Percentiles rank a stretch among this genome's conserved stretches.
phyloP scores from a whole-genome alignment of 2,113 vertebrate species.

The Isurus oxyrinchus region DNA sequence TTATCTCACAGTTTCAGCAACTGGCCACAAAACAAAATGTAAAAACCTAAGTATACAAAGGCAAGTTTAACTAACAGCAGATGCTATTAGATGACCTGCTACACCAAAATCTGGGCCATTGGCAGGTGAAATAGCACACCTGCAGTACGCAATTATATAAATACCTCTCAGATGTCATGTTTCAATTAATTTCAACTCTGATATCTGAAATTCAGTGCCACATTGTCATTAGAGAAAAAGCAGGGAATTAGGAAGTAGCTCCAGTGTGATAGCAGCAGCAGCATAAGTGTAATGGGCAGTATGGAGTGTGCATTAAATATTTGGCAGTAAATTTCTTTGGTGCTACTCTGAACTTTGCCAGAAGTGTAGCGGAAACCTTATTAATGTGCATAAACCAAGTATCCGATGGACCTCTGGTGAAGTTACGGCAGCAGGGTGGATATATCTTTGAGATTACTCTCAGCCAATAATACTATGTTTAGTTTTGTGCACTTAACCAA shows the following conservation, averaged over 20 bases:
- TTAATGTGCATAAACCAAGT: too few relatives aligned
- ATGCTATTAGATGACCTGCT: not conserved
- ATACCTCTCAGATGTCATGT: not conserved
- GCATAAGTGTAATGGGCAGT: not conserved
- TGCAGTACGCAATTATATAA: not conserved
- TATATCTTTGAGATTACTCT: not conserved
- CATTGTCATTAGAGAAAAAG: not conserved
- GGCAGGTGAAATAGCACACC: too few relatives aligned
- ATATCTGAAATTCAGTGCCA: not conserved
- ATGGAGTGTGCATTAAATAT: not conserved
- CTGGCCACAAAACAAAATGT: not conserved
- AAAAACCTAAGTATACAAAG: not conserved
- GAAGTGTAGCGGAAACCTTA: not conserved
- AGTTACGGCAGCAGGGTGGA: not conserved
- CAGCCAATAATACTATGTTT: not conserved
- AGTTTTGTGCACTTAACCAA: too few relatives aligned
- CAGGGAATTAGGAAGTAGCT: not conserved
- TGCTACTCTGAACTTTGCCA: not conserved
- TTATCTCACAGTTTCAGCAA: too few relatives aligned
- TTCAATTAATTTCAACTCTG: not conserved
- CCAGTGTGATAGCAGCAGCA: not conserved
- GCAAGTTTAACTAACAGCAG: not conserved
- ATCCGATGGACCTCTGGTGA: not conserved
- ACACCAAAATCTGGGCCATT: not conserved
- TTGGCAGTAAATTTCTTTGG: not conserved